These are phyloP conservation scores for Mizuhopecten yessoensis DNA, from an alignment of 1,140 invertebrate genomes.

Conservation along the genomic window DNA sequence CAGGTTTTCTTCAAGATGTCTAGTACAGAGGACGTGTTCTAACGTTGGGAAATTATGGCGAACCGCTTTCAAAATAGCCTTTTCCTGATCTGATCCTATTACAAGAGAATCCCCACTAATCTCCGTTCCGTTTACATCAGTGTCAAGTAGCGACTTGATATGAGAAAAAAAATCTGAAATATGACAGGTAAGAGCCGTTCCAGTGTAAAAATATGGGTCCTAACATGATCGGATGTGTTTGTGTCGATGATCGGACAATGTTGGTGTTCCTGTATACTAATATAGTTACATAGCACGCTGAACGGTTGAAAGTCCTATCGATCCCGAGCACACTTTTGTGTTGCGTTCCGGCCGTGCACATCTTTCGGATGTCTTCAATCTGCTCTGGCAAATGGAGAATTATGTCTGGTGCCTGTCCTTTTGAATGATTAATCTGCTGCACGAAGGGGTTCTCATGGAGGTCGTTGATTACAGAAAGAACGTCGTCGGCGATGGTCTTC, in stretches of 20 bases:
- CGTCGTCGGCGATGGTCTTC: not conserved
- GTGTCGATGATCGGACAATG: not conserved
- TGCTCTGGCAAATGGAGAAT: constrained; percentile 14
- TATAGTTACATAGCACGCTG: constrained; percentile 48
- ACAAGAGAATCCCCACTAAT: constrained; percentile 47
- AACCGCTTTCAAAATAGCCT: constrained; percentile 49
- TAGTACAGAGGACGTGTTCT: constrained; percentile 48
- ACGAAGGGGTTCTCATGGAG: not conserved
- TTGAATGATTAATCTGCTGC: not conserved
- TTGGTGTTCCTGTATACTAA: constrained; percentile 51
- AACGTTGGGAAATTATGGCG: constrained; percentile 1
- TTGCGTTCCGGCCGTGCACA: not conserved
- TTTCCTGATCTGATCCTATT: constrained; percentile 52
- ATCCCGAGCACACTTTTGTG: constrained; percentile 46
- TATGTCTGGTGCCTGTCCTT: constrained; percentile 5
- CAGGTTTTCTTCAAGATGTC: constrained; percentile 56
- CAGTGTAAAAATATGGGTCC: constrained; percentile 56
- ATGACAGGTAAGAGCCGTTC: constrained; percentile 35
- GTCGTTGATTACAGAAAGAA: not conserved
- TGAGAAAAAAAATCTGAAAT: constrained; percentile 50
- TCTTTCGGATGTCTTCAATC: not conserved
- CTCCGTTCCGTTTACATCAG: not conserved
- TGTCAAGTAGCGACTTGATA: not conserved
- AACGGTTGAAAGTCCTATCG: constrained; percentile 57
- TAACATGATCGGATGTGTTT: constrained; percentile 47